A percentile compares a stretch with the other conserved stretches of the same genome.
Evolutionary conservation across 1,140 invertebrate species (phyloP).

Genomic region (Belonocnema kinseyi): DNA sequence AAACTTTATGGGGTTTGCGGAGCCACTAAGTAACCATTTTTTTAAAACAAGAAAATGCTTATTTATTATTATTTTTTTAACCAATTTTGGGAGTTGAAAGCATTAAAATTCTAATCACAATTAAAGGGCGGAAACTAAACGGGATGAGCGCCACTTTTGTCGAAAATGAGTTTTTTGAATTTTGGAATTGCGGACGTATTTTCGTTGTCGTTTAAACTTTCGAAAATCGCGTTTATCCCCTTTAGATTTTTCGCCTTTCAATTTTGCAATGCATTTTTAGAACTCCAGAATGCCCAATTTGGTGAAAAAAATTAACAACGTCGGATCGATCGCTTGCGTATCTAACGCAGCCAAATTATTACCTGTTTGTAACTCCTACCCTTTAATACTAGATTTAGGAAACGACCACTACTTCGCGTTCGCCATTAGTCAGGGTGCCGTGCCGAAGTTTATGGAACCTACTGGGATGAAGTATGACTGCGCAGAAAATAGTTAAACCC

Average conservation of each 20-base stretch:
- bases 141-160: too few relatives aligned
- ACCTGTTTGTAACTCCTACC: slow-evolving; percentile 4
- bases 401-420: slow-evolving; percentile 23
- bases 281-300: background rate
- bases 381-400: slow-evolving; percentile 32
- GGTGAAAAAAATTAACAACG: background rate
- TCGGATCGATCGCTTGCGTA: slow-evolving; percentile 2
- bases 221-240: too few relatives aligned
- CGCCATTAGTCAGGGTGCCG: slow-evolving; percentile 39
- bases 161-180: too few relatives aligned
- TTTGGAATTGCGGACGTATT: too few relatives aligned
- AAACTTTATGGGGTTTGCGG: too few relatives aligned
- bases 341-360: slow-evolving; percentile 15
- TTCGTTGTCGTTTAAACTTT: too few relatives aligned
- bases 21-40: too few relatives aligned
- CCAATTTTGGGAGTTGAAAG: background rate
- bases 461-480: slow-evolving; percentile 39
- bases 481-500: slow-evolving; percentile 43
- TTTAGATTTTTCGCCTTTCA: too few relatives aligned
- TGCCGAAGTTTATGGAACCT: slow-evolving; percentile 37
- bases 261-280: background rate
- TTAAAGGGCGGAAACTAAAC: too few relatives aligned
- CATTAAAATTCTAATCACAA: background rate
- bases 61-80: background rate
- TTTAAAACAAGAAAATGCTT: too few relatives aligned